phyloP scores from a whole-genome alignment of 2,113 vertebrate genomes.

The Perccottus glenii region DNA sequence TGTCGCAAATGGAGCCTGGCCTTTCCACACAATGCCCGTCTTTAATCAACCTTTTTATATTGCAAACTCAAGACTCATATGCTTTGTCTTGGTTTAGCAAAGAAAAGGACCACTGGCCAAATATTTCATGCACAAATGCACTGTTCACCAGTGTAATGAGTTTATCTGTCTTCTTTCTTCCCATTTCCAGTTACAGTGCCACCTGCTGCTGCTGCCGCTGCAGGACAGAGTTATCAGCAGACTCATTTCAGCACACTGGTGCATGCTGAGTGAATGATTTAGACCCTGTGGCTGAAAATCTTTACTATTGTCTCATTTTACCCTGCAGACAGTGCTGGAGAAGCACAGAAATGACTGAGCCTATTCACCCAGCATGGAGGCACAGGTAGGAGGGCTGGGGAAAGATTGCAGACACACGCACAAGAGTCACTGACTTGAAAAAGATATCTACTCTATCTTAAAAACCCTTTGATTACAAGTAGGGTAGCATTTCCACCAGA shows the following conservation, averaged over 20 bases:
- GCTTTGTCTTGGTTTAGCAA: no score
- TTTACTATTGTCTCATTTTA: constrained; percentile 71
- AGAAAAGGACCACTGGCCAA: no score
- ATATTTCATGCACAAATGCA: constrained; percentile 44
- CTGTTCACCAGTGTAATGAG: constrained; percentile 53
- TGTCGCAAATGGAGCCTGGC: no score
- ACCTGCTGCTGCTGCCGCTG: constrained; percentile 52
- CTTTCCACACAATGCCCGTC: no score
- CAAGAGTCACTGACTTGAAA: constrained; percentile 4
- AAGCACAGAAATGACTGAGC: constrained; percentile 72
- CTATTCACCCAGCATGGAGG: constrained; percentile 68
- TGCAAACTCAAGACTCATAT: no score
- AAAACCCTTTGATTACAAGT: no score
- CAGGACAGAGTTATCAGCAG: constrained; percentile 58
- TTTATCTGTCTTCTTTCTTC: constrained; percentile 31
- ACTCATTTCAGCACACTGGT: constrained; percentile 55
- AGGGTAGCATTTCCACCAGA: no score
- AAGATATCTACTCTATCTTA: background rate
- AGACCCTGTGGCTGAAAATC: constrained; percentile 61
- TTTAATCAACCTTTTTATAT: no score
- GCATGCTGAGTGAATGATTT: constrained; percentile 73
- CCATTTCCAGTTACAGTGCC: constrained; percentile 56
- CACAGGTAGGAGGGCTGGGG: constrained; percentile 47
- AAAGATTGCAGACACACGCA: constrained; percentile 31
- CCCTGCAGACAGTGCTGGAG: constrained; percentile 63